A percentile compares a stretch with the other conserved stretches of the same genome.
These are phyloP conservation scores for Nothura maculosa DNA, from an alignment of 2,797 vertebrate species.

Conservation along the genomic window DNA sequence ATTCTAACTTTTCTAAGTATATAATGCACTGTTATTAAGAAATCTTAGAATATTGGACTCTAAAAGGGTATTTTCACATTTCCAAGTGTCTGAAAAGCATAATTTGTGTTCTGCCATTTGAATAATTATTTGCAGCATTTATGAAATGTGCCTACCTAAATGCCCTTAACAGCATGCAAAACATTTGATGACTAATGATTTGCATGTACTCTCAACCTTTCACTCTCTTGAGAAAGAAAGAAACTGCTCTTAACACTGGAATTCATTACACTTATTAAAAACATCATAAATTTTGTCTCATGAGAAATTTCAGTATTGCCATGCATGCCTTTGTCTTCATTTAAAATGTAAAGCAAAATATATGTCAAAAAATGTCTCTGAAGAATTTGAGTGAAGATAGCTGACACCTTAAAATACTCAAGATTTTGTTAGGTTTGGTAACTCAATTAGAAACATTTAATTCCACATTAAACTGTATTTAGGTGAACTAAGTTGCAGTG, in stretches of 20 bases:
- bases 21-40: not conserved
- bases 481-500: not conserved
- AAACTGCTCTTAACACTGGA: not conserved
- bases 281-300: not conserved
- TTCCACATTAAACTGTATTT: not conserved
- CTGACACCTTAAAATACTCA: not conserved
- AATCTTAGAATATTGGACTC: not conserved
- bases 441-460: constrained; percentile 14
- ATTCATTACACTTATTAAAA: not conserved
- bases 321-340: not conserved
- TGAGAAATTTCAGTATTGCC: not conserved
- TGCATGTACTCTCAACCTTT: constrained; percentile 21
- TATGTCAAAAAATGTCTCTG: not conserved
- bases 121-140: constrained; percentile 46
- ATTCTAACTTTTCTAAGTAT: not conserved
- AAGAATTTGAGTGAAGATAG: constrained; percentile 4
- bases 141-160: constrained; percentile 32
- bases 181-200: constrained; percentile 22
- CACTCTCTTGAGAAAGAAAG: not conserved
- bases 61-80: constrained; percentile 28
- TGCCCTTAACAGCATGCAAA: constrained; percentile 29
- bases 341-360: not conserved
- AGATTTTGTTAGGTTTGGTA: not conserved
- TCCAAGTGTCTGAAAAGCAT: constrained; percentile 23
- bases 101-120: constrained; percentile 17